These are phyloP conservation scores for Apis laboriosa DNA, from an alignment of 1,140 invertebrate species.

Conservation along the genomic window DNA sequence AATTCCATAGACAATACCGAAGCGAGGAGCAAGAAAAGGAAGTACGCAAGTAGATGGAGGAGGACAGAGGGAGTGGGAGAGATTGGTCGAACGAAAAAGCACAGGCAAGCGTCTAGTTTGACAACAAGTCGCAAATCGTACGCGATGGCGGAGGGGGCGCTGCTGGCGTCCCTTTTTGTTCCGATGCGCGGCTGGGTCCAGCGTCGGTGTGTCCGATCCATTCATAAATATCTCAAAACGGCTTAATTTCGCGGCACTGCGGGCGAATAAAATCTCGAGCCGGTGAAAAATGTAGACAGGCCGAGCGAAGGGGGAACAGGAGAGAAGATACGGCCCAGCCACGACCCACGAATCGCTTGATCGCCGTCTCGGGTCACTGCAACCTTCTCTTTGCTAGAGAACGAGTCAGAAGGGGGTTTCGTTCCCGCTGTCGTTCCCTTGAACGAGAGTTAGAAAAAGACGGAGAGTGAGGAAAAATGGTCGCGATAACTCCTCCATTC, in stretches of 20 bases:
- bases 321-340: constrained; percentile 74
- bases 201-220: constrained; percentile 68
- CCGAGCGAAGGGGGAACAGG: constrained; percentile 35
- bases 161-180: constrained; percentile 73
- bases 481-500: constrained; percentile 70
- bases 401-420: constrained; percentile 26
- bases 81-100: constrained; percentile 20
- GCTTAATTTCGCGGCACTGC: constrained; percentile 80
- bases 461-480: constrained; percentile 62
- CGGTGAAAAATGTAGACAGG: constrained; percentile 79
- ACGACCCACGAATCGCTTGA: constrained; percentile 74
- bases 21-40: not conserved
- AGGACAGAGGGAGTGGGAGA: not conserved
- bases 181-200: constrained; percentile 62
- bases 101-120: constrained; percentile 29
- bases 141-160: constrained; percentile 8
- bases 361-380: constrained; percentile 74
- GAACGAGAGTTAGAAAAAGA: constrained; percentile 36
- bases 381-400: constrained; percentile 57
- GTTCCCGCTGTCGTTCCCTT: not conserved
- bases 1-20: constrained; percentile 47
- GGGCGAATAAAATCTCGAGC: constrained; percentile 79
- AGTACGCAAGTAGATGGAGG: not conserved
- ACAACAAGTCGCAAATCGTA: constrained; percentile 51
- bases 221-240: constrained; percentile 82